Conservation (phyloP, 1,140 invertebrate species). For the Temnothorax nylanderi region DNA sequence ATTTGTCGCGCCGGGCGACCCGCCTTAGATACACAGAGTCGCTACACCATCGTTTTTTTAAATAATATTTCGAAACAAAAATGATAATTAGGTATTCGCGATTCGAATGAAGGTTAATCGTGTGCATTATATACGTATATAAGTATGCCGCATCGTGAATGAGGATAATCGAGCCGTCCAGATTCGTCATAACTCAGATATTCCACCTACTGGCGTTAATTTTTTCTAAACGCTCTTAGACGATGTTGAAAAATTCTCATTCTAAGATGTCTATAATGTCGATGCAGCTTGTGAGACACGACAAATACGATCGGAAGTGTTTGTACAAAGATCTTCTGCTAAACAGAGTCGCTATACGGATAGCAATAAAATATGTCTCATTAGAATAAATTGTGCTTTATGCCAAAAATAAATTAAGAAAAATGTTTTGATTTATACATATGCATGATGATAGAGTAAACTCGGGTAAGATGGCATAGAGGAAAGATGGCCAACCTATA, state of each 20-base stretch:
- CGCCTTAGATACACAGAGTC: not conserved
- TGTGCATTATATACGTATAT: not conserved
- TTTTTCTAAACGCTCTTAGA: not conserved
- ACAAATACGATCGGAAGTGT: too few relatives aligned
- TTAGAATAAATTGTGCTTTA: too few relatives aligned
- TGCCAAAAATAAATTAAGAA: too few relatives aligned
- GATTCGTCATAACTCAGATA: too few relatives aligned
- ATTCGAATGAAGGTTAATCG: not conserved
- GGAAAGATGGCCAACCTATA: too few relatives aligned
- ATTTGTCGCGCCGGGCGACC: constrained; percentile 28
- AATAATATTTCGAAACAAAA: not conserved
- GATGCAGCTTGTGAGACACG: not conserved
- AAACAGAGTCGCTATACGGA: too few relatives aligned
- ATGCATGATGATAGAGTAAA: too few relatives aligned
- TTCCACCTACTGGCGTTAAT: not conserved
- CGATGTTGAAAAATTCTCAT: not conserved
- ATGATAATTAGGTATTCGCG: constrained; percentile 15
- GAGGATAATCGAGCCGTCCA: not conserved
- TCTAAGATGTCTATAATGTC: not conserved
- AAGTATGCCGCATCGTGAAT: not conserved
- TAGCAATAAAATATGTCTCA: too few relatives aligned
- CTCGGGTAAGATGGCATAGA: too few relatives aligned
- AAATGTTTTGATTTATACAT: too few relatives aligned
- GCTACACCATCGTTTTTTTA: not conserved
- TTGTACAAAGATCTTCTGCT: too few relatives aligned